Conservation (phyloP, 2,888 invertebrate genomes). For the Amiota communis region DNA sequence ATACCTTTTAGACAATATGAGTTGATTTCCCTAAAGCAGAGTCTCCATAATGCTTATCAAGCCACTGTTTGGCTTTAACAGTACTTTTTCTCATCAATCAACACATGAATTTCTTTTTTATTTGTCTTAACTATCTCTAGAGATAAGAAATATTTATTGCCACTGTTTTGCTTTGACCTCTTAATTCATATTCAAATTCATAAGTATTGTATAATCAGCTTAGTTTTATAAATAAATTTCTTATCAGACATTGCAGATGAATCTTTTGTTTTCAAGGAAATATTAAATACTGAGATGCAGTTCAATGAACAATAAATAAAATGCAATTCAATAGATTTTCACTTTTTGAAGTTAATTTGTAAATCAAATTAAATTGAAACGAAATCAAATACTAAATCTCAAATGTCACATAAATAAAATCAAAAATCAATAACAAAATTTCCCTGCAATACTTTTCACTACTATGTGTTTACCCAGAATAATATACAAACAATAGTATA, state of each 20-base stretch:
- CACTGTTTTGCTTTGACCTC: too few relatives aligned
- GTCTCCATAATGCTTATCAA: too few relatives aligned
- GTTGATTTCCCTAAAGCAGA: too few relatives aligned
- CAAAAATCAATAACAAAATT: not conserved
- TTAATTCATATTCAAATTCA: too few relatives aligned
- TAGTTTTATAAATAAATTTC: too few relatives aligned
- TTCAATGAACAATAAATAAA: slow-evolving; percentile 20
- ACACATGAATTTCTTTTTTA: not conserved
- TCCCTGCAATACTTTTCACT: not conserved
- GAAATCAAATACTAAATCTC: not conserved
- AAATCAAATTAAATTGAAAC: slow-evolving; percentile 10
- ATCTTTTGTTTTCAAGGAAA: too few relatives aligned
- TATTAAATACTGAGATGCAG: not conserved
- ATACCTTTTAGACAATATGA: too few relatives aligned
- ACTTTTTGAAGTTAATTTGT: not conserved
- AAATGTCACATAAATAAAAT: not conserved
- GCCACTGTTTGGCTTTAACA: too few relatives aligned
- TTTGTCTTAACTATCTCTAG: not conserved
- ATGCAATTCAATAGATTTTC: not conserved
- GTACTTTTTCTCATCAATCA: too few relatives aligned
- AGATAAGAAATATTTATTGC: too few relatives aligned
- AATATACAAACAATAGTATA: too few relatives aligned
- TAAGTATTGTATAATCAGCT: too few relatives aligned
- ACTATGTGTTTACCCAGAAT: not conserved
- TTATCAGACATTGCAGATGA: not conserved